Conservation (phyloP, 2,113 vertebrate species). For the Todiramphus chloris region DNA sequence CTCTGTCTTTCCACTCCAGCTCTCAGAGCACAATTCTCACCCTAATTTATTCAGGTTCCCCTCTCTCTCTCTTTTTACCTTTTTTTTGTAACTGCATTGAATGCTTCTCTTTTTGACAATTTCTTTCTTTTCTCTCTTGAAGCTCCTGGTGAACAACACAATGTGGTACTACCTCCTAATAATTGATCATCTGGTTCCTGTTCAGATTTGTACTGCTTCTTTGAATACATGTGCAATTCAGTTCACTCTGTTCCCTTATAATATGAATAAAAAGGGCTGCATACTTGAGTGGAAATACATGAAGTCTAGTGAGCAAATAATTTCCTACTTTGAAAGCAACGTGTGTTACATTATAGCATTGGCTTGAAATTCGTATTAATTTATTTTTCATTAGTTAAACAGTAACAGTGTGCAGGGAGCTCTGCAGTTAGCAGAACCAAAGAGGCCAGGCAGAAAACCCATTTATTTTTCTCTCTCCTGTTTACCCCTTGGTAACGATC, state of each 20-base stretch:
- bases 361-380: constrained; percentile 32
- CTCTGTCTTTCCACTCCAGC: background rate
- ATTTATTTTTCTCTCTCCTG: background rate
- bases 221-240: constrained; percentile 29
- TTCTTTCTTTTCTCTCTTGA: constrained; percentile 43
- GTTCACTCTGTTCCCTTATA: background rate
- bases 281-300: background rate
- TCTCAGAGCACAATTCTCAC: background rate
- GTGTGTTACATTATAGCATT: background rate
- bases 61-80: background rate
- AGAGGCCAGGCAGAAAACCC: background rate
- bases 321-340: constrained; percentile 1
- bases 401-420: background rate
- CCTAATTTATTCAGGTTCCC: constrained; percentile 4
- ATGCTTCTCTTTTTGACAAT: constrained; percentile 38
- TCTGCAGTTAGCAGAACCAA: background rate
- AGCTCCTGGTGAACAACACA: constrained; percentile 42
- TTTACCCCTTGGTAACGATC: background rate
- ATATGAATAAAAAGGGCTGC: constrained; percentile 19
- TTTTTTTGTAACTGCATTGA: background rate
- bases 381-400: constrained; percentile 29
- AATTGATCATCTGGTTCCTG: constrained; percentile 59
- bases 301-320: constrained; percentile 30
- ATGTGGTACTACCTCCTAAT: constrained; percentile 29
- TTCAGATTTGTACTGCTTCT: constrained; percentile 44